phyloP scores from a whole-genome alignment of 2,797 vertebrate genomes.

The Smutsia gigantea region DNA sequence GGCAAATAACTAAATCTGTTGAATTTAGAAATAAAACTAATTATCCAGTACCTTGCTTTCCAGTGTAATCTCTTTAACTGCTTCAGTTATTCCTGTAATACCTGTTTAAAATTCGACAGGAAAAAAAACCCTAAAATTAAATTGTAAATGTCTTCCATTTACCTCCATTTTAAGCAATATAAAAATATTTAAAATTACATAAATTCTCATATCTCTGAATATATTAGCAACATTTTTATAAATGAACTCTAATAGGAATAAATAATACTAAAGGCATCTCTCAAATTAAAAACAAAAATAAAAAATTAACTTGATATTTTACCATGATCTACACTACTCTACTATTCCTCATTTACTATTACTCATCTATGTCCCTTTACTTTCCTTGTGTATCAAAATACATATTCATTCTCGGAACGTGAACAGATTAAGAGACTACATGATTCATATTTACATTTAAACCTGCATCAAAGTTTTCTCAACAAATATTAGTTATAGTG shows the following conservation, averaged over 20 bases:
- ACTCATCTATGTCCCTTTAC: background rate
- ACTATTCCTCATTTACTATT: background rate
- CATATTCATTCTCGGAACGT: background rate
- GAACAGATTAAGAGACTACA: background rate
- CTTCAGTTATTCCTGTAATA: slow-evolving; percentile 91
- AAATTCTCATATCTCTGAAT: slow-evolving; percentile 49
- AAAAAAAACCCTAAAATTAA: slow-evolving; percentile 61
- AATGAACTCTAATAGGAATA: slow-evolving; percentile 44
- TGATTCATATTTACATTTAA: background rate
- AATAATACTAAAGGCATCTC: background rate
- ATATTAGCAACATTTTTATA: slow-evolving; percentile 18
- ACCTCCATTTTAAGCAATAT: slow-evolving; percentile 8
- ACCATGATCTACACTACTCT: slow-evolving; percentile 4
- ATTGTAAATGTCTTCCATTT: background rate
- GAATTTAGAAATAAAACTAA: slow-evolving; percentile 52
- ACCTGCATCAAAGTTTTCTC: slow-evolving; percentile 9
- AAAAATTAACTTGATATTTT: background rate
- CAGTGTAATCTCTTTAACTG: slow-evolving; percentile 95
- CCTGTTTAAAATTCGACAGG: slow-evolving; percentile 85
- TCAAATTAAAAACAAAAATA: background rate
- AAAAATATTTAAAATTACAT: slow-evolving; percentile 46
- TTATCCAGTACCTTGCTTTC: slow-evolving; percentile 93
- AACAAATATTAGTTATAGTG: background rate
- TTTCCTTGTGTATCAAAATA: slow-evolving; percentile 5
- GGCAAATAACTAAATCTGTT: background rate